phyloP scores from a whole-genome alignment of 2,888 invertebrate genomes.

The Lamproptera curius region DNA sequence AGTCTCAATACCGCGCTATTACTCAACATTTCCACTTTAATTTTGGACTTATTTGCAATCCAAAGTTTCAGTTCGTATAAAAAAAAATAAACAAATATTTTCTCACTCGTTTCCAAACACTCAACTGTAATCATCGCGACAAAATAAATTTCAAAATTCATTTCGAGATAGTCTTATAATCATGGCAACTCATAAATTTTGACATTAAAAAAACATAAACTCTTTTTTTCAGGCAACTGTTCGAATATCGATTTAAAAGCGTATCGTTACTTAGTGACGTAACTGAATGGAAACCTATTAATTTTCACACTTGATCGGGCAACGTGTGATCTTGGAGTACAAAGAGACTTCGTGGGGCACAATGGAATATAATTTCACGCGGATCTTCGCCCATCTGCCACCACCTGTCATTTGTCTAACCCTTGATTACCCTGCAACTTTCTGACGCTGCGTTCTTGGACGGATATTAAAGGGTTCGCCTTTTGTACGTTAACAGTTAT shows the following conservation, averaged over 20 bases:
- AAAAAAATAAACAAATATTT: background rate
- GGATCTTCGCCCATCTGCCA: conserved; percentile 69
- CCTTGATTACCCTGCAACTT: conserved; percentile 54
- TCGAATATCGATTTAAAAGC: conserved; percentile 7
- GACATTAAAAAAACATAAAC: too few species aligned
- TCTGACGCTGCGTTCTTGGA: conserved; percentile 45
- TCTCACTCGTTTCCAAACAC: background rate
- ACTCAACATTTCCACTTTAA: background rate
- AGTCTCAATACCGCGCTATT: too few species aligned
- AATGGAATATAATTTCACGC: conserved; percentile 71
- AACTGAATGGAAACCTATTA: conserved; percentile 54
- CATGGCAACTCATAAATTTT: too few species aligned
- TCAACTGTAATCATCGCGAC: background rate
- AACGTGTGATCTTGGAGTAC: conserved; percentile 52
- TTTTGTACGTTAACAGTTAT: conserved; percentile 60
- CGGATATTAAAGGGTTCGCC: conserved; percentile 63
- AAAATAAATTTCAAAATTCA: background rate
- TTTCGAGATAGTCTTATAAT: background rate
- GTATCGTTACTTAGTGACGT: conserved; percentile 28
- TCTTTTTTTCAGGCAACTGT: too few species aligned
- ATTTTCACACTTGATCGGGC: conserved; percentile 67
- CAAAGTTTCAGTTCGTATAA: background rate
- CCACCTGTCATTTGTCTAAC: conserved; percentile 62
- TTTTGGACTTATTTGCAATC: background rate
- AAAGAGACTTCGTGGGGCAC: conserved; percentile 29